Evolutionary conservation across 2,797 vertebrate genomes (phyloP), one percentile per base, ranked within the genome.

Genomic region (Euthynnus affinis): DNA sequence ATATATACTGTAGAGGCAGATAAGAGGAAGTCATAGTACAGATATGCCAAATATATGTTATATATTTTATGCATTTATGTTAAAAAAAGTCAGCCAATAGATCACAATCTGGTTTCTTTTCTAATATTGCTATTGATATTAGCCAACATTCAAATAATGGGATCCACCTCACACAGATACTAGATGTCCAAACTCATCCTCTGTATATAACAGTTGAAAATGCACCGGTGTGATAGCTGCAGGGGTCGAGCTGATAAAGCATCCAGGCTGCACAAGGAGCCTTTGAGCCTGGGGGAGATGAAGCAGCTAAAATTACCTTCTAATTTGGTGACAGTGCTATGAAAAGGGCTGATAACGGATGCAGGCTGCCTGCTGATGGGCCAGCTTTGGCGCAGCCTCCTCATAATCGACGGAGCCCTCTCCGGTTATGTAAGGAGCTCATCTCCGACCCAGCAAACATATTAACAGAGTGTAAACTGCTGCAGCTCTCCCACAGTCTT

Each of bases 351-450:
- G 82, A 90, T 87, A 87, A 84, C 25, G 75, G 81, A 88, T 81
- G 87, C 89, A 85, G 71, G 65, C 84, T 51, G 80, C 71, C 75
- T 80, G 80, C 73, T 87, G 78, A 89, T 68, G 87, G 89, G 69
- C 67, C 64, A n/a, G 71, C 57, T 72, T 87, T 87, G 83, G 72
- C 49, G 49, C 79, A 81, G 79, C 80, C 78, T 91, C 74, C 34
- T 89, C 81, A 63, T 81, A 70, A 90, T 83, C 67, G 68, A 85
- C 71, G 9, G 65, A 82, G 78, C 77, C 73, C 72, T 69, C 77
- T 80, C 62, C 1, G 0, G 53, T 94, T 94, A 94, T 85, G 84
- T 93, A 94, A 94, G 88, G 85, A 86, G 91, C 89, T 93, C 82
- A 91, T 91, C 84, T 79, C 87, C 59, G 48, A 76, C 81, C 78